These are phyloP conservation scores for Drosophila bocki DNA, from an alignment of 1,140 invertebrate species.

Conservation along the genomic window DNA sequence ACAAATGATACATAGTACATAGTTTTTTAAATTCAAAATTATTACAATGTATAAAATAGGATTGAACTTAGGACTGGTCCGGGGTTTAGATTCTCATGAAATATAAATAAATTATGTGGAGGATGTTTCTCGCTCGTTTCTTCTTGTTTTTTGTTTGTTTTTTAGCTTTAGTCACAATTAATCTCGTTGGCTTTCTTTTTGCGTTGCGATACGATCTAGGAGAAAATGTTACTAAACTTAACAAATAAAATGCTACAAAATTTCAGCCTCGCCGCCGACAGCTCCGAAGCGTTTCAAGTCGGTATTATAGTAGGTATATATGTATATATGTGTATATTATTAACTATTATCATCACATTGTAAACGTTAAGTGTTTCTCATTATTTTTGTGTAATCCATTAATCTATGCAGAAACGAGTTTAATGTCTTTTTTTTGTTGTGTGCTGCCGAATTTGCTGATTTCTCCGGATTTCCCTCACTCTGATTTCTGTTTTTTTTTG, in stretches of 20 bases:
- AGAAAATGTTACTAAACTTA: slow-evolving; percentile 77
- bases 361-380: slow-evolving; percentile 75
- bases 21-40: slow-evolving; percentile 49
- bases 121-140: slow-evolving; percentile 21
- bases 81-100: slow-evolving; percentile 39
- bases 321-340: slow-evolving; percentile 70
- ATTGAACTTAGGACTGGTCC: slow-evolving; percentile 37
- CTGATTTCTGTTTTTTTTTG: slow-evolving; percentile 26
- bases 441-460: slow-evolving; percentile 49
- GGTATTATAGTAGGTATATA: slow-evolving; percentile 60
- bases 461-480: slow-evolving; percentile 20
- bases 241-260: slow-evolving; percentile 82
- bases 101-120: slow-evolving; percentile 47
- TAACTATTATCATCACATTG: slow-evolving; percentile 83
- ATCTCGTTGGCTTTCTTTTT: slow-evolving; percentile 72
- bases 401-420: slow-evolving; percentile 78
- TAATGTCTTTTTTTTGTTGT: slow-evolving; percentile 67
- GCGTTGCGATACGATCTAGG: slow-evolving; percentile 59
- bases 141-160: slow-evolving; percentile 22
- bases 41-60: slow-evolving; percentile 41
- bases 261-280: slow-evolving; percentile 73
- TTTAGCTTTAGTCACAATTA: slow-evolving; percentile 72
- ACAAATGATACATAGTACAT: slow-evolving; percentile 40
- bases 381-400: slow-evolving; percentile 67
- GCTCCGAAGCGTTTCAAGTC: slow-evolving; percentile 63